These are phyloP conservation scores for Smutsia temminckii DNA, from an alignment of 2,797 vertebrate genomes.

Conservation along the genomic window DNA sequence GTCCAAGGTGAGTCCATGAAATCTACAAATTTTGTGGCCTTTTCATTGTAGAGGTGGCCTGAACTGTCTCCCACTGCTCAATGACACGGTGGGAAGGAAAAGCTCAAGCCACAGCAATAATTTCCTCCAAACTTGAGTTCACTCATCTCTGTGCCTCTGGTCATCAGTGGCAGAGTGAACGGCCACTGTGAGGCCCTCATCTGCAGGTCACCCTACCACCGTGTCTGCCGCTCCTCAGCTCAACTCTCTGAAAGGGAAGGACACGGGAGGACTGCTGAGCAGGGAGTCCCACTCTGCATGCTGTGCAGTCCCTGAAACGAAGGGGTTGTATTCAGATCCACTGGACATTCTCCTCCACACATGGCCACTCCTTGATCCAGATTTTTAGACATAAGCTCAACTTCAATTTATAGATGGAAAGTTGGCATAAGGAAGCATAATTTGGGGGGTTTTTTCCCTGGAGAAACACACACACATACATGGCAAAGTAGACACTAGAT, in stretches of 20 bases:
- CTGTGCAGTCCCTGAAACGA: neutral
- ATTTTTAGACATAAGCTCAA: neutral
- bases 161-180: neutral
- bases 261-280: neutral
- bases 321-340: neutral
- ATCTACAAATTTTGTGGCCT: slow-evolving; percentile 62
- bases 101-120: slow-evolving; percentile 28
- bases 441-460: neutral
- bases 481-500: neutral
- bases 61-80: slow-evolving; percentile 25
- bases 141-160: neutral
- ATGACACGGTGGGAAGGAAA: slow-evolving; percentile 49
- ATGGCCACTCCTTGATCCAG: neutral
- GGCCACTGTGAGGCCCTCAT: neutral
- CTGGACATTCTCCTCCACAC: neutral
- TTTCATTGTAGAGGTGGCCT: slow-evolving; percentile 65
- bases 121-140: neutral
- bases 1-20: slow-evolving; percentile 62
- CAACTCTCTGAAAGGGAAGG: neutral
- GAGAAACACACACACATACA: neutral
- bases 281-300: neutral
- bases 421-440: neutral
- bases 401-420: neutral
- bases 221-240: neutral
- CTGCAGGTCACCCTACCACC: neutral